Conservation (phyloP, 2,888 invertebrate genomes). For the Neoascia interrupta region DNA sequence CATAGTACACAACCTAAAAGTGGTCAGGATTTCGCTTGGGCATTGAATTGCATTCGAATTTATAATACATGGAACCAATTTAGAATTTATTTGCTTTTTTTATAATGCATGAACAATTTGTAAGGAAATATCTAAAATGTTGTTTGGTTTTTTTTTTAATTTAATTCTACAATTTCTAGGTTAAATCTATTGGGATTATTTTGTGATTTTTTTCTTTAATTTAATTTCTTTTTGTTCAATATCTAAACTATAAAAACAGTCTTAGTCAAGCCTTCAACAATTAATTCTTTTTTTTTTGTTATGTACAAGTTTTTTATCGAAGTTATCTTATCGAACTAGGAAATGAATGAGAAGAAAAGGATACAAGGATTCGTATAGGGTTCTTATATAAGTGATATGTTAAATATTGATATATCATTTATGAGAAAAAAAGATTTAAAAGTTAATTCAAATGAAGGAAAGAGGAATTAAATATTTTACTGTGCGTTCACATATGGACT, state of each 20-base stretch:
- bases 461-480: too few relatives aligned
- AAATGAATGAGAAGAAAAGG: constrained; percentile 10
- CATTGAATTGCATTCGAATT: constrained; percentile 47
- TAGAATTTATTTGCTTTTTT: constrained; percentile 40
- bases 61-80: constrained; percentile 35
- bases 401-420: constrained; percentile 51
- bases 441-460: neutral
- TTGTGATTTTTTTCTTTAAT: constrained; percentile 4
- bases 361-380: constrained; percentile 5
- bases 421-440: neutral
- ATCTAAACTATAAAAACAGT: constrained; percentile 72
- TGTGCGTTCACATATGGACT: too few relatives aligned
- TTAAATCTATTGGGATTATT: constrained; percentile 43
- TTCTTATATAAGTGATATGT: constrained; percentile 57
- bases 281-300: constrained; percentile 23
- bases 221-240: constrained; percentile 27
- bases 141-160: neutral
- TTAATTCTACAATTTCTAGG: constrained; percentile 22
- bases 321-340: constrained; percentile 7
- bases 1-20: constrained; percentile 69
- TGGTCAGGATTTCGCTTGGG: constrained; percentile 65
- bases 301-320: constrained; percentile 31
- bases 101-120: constrained; percentile 23
- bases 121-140: constrained; percentile 26
- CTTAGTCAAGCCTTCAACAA: constrained; percentile 73